Percentiles rank a stretch among this genome's conserved stretches.
Evolutionary conservation across 2,797 vertebrate species (phyloP).

Genomic region (Anabacerthia variegaticeps): DNA sequence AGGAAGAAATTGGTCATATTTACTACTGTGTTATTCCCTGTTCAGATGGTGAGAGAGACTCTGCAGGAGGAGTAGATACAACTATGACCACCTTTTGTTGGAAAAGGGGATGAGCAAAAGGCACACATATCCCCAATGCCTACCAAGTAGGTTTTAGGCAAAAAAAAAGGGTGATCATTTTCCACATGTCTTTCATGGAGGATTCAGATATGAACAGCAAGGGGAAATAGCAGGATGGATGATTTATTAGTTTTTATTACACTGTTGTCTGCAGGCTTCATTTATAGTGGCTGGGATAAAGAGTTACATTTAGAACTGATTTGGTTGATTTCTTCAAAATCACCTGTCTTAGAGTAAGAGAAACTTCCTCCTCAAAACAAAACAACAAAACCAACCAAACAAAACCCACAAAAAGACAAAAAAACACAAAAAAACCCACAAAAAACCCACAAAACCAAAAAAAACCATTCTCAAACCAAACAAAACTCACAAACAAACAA

Average conservation of each 20-base stretch:
- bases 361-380: neutral
- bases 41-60: neutral
- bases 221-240: neutral
- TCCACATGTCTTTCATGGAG: neutral
- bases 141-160: neutral
- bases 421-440: too few relatives aligned
- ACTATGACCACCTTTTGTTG: fast-evolving
- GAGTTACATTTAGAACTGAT: neutral
- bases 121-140: fast-evolving
- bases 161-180: neutral
- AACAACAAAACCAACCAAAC: too few relatives aligned
- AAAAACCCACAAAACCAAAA: too few relatives aligned
- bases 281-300: neutral
- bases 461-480: too few relatives aligned
- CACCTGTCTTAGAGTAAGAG: neutral
- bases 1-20: neutral
- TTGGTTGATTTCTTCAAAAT: neutral
- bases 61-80: neutral
- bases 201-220: neutral
- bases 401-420: too few relatives aligned
- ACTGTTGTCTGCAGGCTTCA: fast-evolving
- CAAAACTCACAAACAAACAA: too few relatives aligned
- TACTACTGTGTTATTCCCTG: neutral
- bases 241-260: neutral
- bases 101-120: neutral